Evolutionary conservation across 2,113 vertebrate species (phyloP), one percentile per base, ranked within the genome.

Genomic region (Cephalopholis sonnerati): DNA sequence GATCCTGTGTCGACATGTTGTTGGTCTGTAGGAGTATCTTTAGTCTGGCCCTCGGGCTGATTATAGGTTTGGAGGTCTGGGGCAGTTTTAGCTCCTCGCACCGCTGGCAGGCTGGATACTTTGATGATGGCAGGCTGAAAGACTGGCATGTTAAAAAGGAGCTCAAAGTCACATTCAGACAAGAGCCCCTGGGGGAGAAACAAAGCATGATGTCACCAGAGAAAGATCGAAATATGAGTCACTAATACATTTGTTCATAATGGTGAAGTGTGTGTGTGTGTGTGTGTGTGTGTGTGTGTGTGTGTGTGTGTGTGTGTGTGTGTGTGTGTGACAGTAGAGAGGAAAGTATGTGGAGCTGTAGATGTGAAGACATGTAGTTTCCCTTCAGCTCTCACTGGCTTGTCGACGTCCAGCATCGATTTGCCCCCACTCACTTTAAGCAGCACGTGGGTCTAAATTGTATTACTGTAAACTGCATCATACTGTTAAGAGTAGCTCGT

Each of bases 381-480:
- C 58, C 48, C n/a, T 76, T 25, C 36, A 59, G 41, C 59, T 46
- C 63, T 53, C 39, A 84, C 67, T 74, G 77, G 61, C 67, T 79
- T 63, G 17, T 69, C 69, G 65, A 62, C 22, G 13, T 75, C 62
- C 61, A 54, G 66, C 69, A 90, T 87, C 17, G 61, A 89, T 89
- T 82, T 44, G 18, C 77, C 81, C 69, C 76, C 51, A 29, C 75
- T 77, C 75, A 66, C 59, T 77, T 61, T 71, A 65, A 83, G 76
- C 85, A 75, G 86, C 91, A 86, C 61, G 77, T 83, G 89, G 87
- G 79, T 87, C 65, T 82, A 91, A 92, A 93, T 90, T 89, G 54
- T 82, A 59, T 93, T 92, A 91, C 36, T 77, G 80, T 83, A 86
- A 91, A 85, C 83, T 89, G 88, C 65, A 91, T 87, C 87, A 74